Base-by-base conservation (phyloP, 2,113 vertebrate genomes). In the Patagioenas fasciata region DNA sequence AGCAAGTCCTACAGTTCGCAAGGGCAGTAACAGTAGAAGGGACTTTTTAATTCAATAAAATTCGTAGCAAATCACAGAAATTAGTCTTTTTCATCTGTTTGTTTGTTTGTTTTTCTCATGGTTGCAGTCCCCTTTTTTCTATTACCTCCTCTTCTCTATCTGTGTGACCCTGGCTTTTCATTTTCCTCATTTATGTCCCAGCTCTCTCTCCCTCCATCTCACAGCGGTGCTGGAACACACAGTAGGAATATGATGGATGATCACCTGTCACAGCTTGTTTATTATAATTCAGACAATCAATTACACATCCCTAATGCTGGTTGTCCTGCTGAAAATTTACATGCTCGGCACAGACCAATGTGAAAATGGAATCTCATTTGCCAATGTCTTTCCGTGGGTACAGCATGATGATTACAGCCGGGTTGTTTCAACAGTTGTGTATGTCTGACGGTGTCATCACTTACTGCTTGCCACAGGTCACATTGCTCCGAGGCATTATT, bases 201-300 rank as follows among this genome's bases (percentile, higher is more conserved):
- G 58, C 82, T 69, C 42, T 81, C 92, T 69, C 90, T 78, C 95
- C 91, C 87, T 6, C 89, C 69, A 65, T 75, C 56, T 93, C 77
- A 5, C 95, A 62, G 91, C 21, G 51, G 85, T 88, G 93, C 96
- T 96, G 95, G 96, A 98, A 96, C 96, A 82, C 54, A 95, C 93
- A 80, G 93, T 82, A 79, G 90, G 96, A 96, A 85, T 87, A 95
- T 97, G 98, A 98, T 98, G 98, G 97, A 98, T 97, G 98, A 98
- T 97, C 95, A 97, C 96, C 97, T 98, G 98, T 94, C 98, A 97
- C 95, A 93, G 97, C 96, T 97, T 98, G 97, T 98, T 98, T 98
- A 98, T 98, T 98, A 96, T 97, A 98, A 97, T 97, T 95, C 98
- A 97, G 98, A 97, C 98, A 98, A 98, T 98, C 98, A 98, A 98